phyloP scores from a whole-genome alignment of 2,888 invertebrate genomes.

The Labia minor region DNA sequence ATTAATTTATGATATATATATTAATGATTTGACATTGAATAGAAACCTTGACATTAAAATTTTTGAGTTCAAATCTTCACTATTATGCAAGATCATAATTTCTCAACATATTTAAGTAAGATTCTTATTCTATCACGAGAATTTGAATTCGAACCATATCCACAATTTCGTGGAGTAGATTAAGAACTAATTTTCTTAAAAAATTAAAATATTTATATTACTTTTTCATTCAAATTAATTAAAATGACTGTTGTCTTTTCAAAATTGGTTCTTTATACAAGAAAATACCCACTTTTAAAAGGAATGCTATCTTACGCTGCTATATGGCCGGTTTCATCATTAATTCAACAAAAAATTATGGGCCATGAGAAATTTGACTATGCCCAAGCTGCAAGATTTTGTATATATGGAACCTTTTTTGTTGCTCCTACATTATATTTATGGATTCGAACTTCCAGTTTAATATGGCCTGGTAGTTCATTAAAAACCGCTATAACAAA shows the following conservation, averaged over 20 bases:
- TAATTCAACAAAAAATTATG: conserved; percentile 59
- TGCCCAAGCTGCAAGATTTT: conserved; percentile 55
- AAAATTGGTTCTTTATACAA: conserved; percentile 23
- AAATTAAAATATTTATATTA: too few species aligned
- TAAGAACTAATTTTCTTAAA: too few species aligned
- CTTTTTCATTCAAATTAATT: not conserved
- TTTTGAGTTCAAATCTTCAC: not conserved
- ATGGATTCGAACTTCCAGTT: conserved; percentile 66
- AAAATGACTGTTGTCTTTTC: conserved; percentile 19
- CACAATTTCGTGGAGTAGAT: too few species aligned
- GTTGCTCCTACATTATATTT: conserved; percentile 70
- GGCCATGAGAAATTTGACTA: conserved; percentile 41
- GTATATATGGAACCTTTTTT: conserved; percentile 67
- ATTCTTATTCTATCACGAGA: not conserved
- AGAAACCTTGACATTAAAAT: not conserved
- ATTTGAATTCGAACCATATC: not conserved
- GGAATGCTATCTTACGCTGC: conserved; percentile 62
- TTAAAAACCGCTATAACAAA: conserved; percentile 21
- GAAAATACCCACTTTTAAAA: conserved; percentile 41
- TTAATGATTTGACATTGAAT: too few species aligned
- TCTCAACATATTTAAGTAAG: not conserved
- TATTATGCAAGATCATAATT: conserved; percentile 13
- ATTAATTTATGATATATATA: too few species aligned
- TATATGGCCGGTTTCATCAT: conserved; percentile 62
- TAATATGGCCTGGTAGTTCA: conserved; percentile 27